Evolutionary conservation across 2,113 vertebrate species (phyloP).

Genomic region (Lichenostomus cassidix): DNA sequence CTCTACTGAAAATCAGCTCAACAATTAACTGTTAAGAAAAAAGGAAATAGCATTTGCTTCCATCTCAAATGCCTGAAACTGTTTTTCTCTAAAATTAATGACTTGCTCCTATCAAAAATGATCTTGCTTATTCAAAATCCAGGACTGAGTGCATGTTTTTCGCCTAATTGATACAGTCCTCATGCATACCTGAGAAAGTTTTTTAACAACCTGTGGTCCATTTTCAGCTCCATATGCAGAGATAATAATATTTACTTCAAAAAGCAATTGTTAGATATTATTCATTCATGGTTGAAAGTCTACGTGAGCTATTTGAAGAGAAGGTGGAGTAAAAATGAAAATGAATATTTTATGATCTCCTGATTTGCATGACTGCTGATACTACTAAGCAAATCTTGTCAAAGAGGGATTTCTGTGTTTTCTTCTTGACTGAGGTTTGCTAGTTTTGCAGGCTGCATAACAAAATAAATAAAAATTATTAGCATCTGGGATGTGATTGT

Average conservation of each 20-base stretch:
- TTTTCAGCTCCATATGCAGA: neutral
- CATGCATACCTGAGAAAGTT: neutral
- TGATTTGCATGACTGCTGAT: slow-evolving; percentile 38
- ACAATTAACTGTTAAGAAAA: neutral
- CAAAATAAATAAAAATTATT: neutral
- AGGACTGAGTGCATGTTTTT: neutral
- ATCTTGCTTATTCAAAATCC: neutral
- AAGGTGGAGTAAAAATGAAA: slow-evolving; percentile 52
- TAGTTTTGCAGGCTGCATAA: neutral
- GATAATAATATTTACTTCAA: slow-evolving; percentile 21
- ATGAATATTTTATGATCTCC: slow-evolving; percentile 17
- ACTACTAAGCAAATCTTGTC: neutral
- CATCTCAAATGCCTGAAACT: neutral
- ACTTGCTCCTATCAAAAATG: neutral
- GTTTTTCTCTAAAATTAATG: neutral
- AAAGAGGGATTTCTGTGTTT: neutral
- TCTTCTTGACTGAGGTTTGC: neutral
- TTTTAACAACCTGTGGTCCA: neutral
- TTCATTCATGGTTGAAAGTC: slow-evolving; percentile 24
- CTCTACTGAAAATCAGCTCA: neutral
- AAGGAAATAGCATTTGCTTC: neutral
- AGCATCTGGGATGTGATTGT: neutral
- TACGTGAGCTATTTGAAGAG: neutral
- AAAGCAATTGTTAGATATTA: slow-evolving; percentile 15
- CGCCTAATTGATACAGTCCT: neutral